A percentile compares a stretch with the other conserved stretches of the same genome.
These are phyloP conservation scores for Hippolais icterina DNA, from an alignment of 2,113 vertebrate species.

Conservation along the genomic window DNA sequence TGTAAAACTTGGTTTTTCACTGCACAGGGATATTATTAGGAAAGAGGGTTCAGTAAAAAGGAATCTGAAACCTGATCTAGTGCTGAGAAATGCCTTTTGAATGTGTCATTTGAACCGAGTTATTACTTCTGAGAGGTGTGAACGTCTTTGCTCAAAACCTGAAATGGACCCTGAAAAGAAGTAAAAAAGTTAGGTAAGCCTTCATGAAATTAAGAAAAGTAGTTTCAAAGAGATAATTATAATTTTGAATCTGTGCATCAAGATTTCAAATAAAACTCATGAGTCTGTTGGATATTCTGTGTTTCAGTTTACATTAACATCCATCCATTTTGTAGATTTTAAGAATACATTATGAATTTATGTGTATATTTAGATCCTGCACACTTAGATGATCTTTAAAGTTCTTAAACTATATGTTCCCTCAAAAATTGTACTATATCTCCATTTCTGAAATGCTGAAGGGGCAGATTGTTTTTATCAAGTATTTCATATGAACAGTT, in stretches of 20 bases:
- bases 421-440: neutral
- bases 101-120: slow-evolving; percentile 10
- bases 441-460: neutral
- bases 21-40: slow-evolving; percentile 37
- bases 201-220: neutral
- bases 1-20: neutral
- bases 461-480: neutral
- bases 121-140: slow-evolving; percentile 53
- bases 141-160: neutral
- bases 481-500: neutral
- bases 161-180: neutral
- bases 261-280: neutral
- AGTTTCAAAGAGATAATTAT: neutral
- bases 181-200: neutral
- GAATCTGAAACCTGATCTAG: slow-evolving; percentile 50
- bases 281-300: neutral
- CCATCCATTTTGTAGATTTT: neutral
- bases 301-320: neutral
- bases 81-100: slow-evolving; percentile 42
- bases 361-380: neutral
- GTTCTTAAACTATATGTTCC: neutral
- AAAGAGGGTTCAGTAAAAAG: slow-evolving; percentile 38
- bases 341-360: neutral
- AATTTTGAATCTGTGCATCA: neutral
- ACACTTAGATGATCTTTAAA: neutral